Evolutionary conservation across 2,113 vertebrate species (phyloP), one percentile per base, ranked within the genome.

Genomic region (Centrocercus urophasianus): DNA sequence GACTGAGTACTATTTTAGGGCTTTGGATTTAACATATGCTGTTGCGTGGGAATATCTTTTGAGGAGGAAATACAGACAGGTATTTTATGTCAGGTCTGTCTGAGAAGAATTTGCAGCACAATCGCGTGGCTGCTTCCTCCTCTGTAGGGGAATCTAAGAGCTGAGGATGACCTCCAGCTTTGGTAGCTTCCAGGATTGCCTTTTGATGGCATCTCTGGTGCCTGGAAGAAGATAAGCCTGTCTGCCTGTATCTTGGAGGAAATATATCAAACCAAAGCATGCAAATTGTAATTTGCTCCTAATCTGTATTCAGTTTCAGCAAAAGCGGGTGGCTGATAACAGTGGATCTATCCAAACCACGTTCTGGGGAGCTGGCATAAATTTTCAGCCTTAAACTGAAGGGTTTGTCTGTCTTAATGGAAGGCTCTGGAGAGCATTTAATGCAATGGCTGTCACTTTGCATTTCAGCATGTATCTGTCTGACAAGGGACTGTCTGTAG

Each of bases 381-480:
- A 88, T 91, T 70, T 70, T 76, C 87, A 95, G 22, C 61, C 83
- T 92, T 91, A 95, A 91, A 93, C 72, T 4, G 5, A 61, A 88
- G 88, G n/a, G 57, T 93, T 94, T 90, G 43, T 72, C 83, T 76
- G 36, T 8, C 77, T 86, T 84, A 75, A 61, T 88, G 92, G 92
- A 70, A 83, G 42, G 73, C 96, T 69, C 93, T 42, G 70, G 90
- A 90, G 85, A 72, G 36, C 2, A 2, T 69, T 95, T 65, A 74
- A 3, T 70, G 77, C 84, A 83, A 81, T 92, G 13, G 48, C 90
- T 90, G 88, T 94, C 95, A 59, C 73, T 95, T 78, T 88, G 86
- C 40, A 59, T 95, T 91, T 86, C 80, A 11, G 88, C 87, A 60
- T 4, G 5, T 22, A 21, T 43, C 89, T 0, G 0, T 76, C 81